Evolutionary conservation across 1,140 invertebrate species (phyloP), one percentile per base, ranked within the genome.

Genomic region (Drosophila pseudoananassae): DNA sequence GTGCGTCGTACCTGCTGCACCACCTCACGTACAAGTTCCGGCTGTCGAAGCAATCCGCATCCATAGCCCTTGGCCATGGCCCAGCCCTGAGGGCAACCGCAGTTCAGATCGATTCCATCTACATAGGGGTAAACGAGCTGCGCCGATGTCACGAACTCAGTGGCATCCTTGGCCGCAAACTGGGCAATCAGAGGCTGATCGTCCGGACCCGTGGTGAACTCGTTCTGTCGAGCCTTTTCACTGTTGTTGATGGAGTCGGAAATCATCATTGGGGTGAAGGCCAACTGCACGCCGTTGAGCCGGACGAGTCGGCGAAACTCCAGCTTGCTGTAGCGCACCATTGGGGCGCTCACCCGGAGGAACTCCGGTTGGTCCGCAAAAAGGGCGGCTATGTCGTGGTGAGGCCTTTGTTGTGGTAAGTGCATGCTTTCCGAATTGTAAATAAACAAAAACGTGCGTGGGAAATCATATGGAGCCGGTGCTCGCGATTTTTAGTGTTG

Each of bases 71-170:
- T 96, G 84, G 96, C 94, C 90, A 97, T 96, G 0, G 98, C 98
- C 98, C 98, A 99, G 64, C 95, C 94, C 92, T 99, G 98, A 9
- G 98, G 98, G 88, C 98, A 99, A 7, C 98, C 98, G 93, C 98
- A 99, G 91, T 99, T 99, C 31, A 99, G 92, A 93, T 99, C 98
- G 0, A 90, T 71, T 20, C 98, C 98, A 94, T 97, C 95, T 50
- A 95, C 95, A 93, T 96, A 99, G 93, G 95, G 95, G 77, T 95
- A 95, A 46, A 99, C 94, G 69, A 99, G 92, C 93, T 97, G 95
- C 14, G 98, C 94, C 45, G 98, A 97, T 79, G 94, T 93, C 5
- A 96, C 94, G 93, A 99, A 98, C 90, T 99, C 97, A 64, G 94
- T 90, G 0, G 94, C 92, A 91, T 95, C 95, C 78, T 97, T 98